phyloP scores from a whole-genome alignment of 2,797 vertebrate species.

The Poliocrania exsul region DNA sequence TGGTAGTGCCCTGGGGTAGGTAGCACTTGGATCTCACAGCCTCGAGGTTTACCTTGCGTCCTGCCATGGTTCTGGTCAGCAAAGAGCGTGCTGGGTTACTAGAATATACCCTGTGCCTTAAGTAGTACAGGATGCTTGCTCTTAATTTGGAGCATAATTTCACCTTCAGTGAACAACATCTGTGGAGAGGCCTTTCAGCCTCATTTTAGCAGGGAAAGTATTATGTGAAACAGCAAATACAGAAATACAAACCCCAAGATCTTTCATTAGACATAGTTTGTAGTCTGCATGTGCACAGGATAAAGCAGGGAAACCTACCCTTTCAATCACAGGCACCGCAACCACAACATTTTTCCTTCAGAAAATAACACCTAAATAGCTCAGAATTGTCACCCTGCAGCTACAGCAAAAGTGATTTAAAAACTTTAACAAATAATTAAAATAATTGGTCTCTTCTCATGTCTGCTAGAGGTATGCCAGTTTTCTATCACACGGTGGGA shows the following conservation, averaged over 20 bases:
- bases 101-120: background rate
- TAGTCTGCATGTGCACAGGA: background rate
- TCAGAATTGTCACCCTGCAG: conserved; percentile 15
- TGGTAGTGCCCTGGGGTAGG: background rate
- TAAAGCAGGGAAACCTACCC: background rate
- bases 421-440: conserved; percentile 31
- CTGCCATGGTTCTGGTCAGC: background rate
- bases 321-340: background rate
- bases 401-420: conserved; percentile 16
- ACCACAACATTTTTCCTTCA: conserved; percentile 24
- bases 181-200: background rate
- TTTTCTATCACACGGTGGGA: background rate
- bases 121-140: background rate
- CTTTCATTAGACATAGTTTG: background rate
- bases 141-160: background rate
- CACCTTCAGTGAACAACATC: background rate
- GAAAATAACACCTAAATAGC: conserved; percentile 34
- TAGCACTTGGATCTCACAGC: background rate
- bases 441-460: conserved; percentile 35
- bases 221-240: background rate
- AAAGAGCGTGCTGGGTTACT: background rate
- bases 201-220: background rate
- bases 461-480: conserved; percentile 20
- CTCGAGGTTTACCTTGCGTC: fast-evolving
- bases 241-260: background rate